Percentiles rank a stretch among this genome's conserved stretches.
phyloP scores from a whole-genome alignment of 1,140 invertebrate species.

The Mactra quadrangularis region DNA sequence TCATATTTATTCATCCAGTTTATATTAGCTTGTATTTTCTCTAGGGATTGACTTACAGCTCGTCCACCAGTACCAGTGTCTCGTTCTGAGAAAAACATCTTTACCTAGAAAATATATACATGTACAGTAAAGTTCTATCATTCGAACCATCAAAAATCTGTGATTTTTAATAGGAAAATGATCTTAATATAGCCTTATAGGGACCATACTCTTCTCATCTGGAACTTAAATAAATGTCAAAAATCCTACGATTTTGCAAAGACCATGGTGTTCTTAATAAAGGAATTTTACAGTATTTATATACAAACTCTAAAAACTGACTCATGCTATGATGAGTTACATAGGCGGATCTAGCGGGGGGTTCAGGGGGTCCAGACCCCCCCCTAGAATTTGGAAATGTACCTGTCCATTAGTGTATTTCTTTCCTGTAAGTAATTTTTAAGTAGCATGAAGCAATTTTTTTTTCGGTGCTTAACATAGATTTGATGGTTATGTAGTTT shows the following conservation, averaged over 20 bases:
- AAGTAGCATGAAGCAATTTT: too few species aligned
- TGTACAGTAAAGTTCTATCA: neutral
- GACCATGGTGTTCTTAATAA: neutral
- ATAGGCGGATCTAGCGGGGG: too few species aligned
- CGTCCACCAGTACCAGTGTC: slow-evolving; percentile 28
- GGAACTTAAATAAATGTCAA: neutral
- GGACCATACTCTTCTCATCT: neutral
- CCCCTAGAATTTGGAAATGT: too few species aligned
- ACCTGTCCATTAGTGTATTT: too few species aligned
- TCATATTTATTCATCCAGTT: slow-evolving; percentile 31
- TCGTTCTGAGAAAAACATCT: slow-evolving; percentile 14
- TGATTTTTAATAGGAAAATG: neutral
- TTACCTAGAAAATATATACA: slow-evolving; percentile 23
- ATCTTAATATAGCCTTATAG: neutral
- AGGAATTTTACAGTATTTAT: neutral
- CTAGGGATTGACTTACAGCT: slow-evolving; percentile 38
- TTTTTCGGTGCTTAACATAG: too few species aligned
- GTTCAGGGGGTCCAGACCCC: too few species aligned
- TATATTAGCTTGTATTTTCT: slow-evolving; percentile 50
- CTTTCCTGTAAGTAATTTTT: too few species aligned
- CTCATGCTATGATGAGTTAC: too few species aligned
- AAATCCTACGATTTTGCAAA: neutral
- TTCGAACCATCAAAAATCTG: neutral
- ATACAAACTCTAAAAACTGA: neutral
- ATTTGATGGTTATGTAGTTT: too few species aligned